phyloP scores from a whole-genome alignment of 2,888 invertebrate genomes.

The Heteromyza rotundicornis region DNA sequence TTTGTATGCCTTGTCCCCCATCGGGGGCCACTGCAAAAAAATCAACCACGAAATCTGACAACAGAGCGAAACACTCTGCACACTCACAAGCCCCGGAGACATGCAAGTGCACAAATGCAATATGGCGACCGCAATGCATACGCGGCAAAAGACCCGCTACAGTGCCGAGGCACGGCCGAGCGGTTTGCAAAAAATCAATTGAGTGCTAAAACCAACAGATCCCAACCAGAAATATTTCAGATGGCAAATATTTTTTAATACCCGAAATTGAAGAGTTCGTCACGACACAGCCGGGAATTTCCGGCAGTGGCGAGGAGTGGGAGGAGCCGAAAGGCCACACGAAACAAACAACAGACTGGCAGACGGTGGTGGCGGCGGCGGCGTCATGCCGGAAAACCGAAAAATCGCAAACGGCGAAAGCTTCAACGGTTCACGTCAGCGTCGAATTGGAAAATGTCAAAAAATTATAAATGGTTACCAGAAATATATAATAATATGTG shows the following conservation, averaged over 20 bases:
- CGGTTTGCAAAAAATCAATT: constrained; percentile 39
- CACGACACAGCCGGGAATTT: constrained; percentile 14
- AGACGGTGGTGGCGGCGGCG: not conserved
- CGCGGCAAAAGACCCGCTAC: not conserved
- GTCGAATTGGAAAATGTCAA: constrained; percentile 10
- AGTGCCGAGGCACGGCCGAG: too few relatives aligned
- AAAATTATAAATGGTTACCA: constrained; percentile 6
- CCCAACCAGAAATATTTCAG: constrained; percentile 28
- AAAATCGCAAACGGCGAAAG: too few relatives aligned
- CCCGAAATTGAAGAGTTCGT: constrained; percentile 26
- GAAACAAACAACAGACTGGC: not conserved
- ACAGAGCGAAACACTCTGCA: constrained; percentile 29
- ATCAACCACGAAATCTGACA: constrained; percentile 28
- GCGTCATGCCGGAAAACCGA: not conserved
- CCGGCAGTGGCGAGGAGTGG: not conserved
- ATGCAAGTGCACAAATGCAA: constrained; percentile 55
- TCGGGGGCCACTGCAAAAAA: too few relatives aligned
- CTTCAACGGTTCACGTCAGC: too few relatives aligned
- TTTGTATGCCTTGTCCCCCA: not conserved
- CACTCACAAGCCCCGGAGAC: too few relatives aligned
- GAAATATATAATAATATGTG: too few relatives aligned
- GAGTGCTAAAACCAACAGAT: constrained; percentile 53
- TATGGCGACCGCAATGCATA: constrained; percentile 57
- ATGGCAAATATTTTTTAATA: constrained; percentile 25
- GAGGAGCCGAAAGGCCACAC: not conserved